These are phyloP conservation scores for Papilio polytes DNA, from an alignment of 1,140 invertebrate genomes.

Conservation along the genomic window DNA sequence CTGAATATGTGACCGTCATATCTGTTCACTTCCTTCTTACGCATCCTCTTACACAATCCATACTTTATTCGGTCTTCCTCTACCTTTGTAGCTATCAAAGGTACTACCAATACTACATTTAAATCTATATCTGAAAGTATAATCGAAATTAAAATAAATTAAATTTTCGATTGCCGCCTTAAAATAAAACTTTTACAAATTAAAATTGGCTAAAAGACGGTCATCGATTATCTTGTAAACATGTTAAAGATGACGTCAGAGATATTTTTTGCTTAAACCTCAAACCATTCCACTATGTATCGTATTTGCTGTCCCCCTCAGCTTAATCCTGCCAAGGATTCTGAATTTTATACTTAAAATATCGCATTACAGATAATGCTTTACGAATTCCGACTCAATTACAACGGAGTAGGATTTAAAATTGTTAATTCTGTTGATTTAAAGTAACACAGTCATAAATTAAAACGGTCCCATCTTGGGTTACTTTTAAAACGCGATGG, in stretches of 20 bases:
- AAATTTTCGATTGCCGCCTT: no score
- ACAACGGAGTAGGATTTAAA: background rate
- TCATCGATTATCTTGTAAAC: slow-evolving; percentile 4
- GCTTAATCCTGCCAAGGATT: slow-evolving; percentile 39
- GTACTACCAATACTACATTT: no score
- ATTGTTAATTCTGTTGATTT: background rate
- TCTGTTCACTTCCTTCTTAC: no score
- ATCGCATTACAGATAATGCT: slow-evolving; percentile 18
- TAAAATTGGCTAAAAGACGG: background rate
- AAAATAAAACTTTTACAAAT: no score
- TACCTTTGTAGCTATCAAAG: no score
- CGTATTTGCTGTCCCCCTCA: slow-evolving; percentile 19
- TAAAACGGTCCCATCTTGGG: slow-evolving; percentile 38
- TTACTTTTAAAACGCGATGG: slow-evolving; percentile 41
- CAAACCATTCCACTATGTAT: slow-evolving; percentile 34
- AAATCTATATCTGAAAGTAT: no score
- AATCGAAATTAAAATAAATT: no score
- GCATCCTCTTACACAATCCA: no score
- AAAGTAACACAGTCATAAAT: slow-evolving; percentile 39
- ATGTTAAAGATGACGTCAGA: slow-evolving; percentile 36
- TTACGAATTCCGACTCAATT: background rate
- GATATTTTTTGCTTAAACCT: slow-evolving; percentile 45
- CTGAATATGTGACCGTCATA: no score
- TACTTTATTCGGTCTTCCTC: no score
- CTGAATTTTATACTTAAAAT: slow-evolving; percentile 40